phyloP scores from a whole-genome alignment of 2,888 invertebrate genomes.

The Neria commutata region DNA sequence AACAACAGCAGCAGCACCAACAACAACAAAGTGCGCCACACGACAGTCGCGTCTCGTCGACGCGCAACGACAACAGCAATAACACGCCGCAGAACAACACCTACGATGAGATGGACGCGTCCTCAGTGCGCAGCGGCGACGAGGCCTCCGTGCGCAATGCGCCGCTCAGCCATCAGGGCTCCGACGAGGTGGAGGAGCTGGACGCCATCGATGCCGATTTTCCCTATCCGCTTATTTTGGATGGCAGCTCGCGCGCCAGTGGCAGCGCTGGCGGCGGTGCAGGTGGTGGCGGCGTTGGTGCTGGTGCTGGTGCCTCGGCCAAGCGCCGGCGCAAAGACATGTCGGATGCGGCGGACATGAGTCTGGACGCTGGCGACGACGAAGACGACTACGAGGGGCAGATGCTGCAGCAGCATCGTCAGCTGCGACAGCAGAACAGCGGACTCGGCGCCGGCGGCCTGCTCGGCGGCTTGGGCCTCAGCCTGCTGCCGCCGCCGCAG shows the following conservation, averaged over 20 bases:
- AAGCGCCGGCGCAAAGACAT: slow-evolving; percentile 10
- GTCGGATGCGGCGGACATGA: slow-evolving; percentile 35
- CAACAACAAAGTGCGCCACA: slow-evolving; percentile 34
- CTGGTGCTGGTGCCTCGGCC: not conserved
- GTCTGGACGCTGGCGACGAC: slow-evolving; percentile 27
- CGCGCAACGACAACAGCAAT: slow-evolving; percentile 54
- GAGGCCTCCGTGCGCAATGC: slow-evolving; percentile 27
- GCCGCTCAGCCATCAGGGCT: slow-evolving; percentile 36
- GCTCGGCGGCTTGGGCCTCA: slow-evolving; percentile 20
- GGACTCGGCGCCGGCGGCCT: slow-evolving; percentile 30
- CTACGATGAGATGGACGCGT: slow-evolving; percentile 52
- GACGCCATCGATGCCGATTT: slow-evolving; percentile 60
- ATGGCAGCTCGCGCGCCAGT: slow-evolving; percentile 34
- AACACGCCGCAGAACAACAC: slow-evolving; percentile 35
- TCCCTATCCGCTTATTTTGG: slow-evolving; percentile 57
- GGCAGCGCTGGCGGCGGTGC: slow-evolving; percentile 26
- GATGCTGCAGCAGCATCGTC: slow-evolving; percentile 56
- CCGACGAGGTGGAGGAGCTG: slow-evolving; percentile 56
- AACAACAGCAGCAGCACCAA: slow-evolving; percentile 26
- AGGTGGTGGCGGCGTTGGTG: slow-evolving; percentile 15
- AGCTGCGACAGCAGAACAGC: slow-evolving; percentile 49
- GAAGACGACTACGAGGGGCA: slow-evolving; percentile 54
- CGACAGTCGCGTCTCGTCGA: slow-evolving; percentile 58
- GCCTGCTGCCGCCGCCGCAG: slow-evolving; percentile 52
- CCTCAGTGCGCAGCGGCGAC: slow-evolving; percentile 43